phyloP scores from a whole-genome alignment of 2,113 vertebrate genomes.

The Toxotes chatareus region DNA sequence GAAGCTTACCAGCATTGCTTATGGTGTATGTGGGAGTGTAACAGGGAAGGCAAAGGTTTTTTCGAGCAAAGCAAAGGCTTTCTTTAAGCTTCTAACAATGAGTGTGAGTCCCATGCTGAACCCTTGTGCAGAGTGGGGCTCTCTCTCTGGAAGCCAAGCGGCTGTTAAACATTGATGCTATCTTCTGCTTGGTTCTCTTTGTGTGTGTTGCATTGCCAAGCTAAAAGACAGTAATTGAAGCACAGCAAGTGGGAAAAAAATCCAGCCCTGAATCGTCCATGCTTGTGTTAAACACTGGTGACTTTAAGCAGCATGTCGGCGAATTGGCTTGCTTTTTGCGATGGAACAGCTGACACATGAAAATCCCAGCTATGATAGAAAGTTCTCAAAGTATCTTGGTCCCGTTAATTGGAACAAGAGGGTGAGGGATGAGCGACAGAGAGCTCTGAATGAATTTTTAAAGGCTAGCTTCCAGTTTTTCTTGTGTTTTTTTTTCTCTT shows the following conservation, averaged over 20 bases:
- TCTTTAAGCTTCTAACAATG: slow-evolving; percentile 80
- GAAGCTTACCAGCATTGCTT: slow-evolving; percentile 62
- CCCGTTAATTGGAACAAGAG: slow-evolving; percentile 78
- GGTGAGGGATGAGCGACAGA: slow-evolving; percentile 71
- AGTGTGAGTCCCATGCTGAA: slow-evolving; percentile 68
- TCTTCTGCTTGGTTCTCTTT: slow-evolving; percentile 66
- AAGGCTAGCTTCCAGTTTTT: slow-evolving; percentile 65
- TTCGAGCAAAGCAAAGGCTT: slow-evolving; percentile 68
- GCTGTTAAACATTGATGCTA: slow-evolving; percentile 79
- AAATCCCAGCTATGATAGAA: slow-evolving; percentile 66
- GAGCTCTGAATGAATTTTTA: slow-evolving; percentile 78
- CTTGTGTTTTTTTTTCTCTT: slow-evolving; percentile 34
- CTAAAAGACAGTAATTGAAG: slow-evolving; percentile 68
- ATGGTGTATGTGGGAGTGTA: slow-evolving; percentile 70
- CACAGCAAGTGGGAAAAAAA: slow-evolving; percentile 24
- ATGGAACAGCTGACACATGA: slow-evolving; percentile 66
- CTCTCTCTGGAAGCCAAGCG: slow-evolving; percentile 67
- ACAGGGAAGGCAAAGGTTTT: slow-evolving; percentile 57
- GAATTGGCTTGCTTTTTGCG: slow-evolving; percentile 60
- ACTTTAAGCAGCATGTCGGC: slow-evolving; percentile 69
- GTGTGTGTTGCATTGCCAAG: slow-evolving; percentile 55
- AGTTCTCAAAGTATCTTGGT: slow-evolving; percentile 68
- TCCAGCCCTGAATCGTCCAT: slow-evolving; percentile 49
- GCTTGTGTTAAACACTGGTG: slow-evolving; percentile 60
- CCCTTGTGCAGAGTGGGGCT: slow-evolving; percentile 51